phyloP scores from a whole-genome alignment of 2,888 invertebrate genomes.

The Noctua pronuba region DNA sequence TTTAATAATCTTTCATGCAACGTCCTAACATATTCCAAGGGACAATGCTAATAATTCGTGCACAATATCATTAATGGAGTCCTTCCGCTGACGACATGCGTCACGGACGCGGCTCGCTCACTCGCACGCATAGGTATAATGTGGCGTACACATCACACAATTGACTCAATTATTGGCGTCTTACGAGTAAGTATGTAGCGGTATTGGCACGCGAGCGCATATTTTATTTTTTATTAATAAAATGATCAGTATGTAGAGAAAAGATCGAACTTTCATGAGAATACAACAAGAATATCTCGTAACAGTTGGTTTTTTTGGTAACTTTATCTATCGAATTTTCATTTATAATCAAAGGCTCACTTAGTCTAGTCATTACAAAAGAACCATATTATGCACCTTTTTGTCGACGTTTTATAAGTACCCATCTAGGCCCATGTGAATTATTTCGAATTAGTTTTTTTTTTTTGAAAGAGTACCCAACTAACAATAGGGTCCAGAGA shows the following conservation, averaged over 20 bases:
- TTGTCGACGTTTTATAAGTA: too few relatives aligned
- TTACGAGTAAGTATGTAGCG: neutral
- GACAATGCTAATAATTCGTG: neutral
- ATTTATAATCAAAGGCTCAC: too few relatives aligned
- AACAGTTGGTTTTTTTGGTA: too few relatives aligned
- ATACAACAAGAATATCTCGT: too few relatives aligned
- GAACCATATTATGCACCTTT: too few relatives aligned
- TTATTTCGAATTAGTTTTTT: too few relatives aligned
- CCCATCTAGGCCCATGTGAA: too few relatives aligned
- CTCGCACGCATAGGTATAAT: neutral
- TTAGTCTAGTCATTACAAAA: too few relatives aligned
- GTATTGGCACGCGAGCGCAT: conserved; percentile 17
- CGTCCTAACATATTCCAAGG: neutral
- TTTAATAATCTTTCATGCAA: neutral
- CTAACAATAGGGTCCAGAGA: too few relatives aligned
- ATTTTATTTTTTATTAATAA: conserved; percentile 33
- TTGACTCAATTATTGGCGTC: conserved; percentile 48
- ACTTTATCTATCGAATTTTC: too few relatives aligned
- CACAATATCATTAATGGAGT: conserved; percentile 32
- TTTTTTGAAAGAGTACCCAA: too few relatives aligned
- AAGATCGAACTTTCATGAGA: neutral
- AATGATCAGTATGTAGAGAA: conserved; percentile 15
- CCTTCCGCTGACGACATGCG: conserved; percentile 31
- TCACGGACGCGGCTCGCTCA: conserved; percentile 10
- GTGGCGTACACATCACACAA: conserved; percentile 23